Conservation (phyloP, 2,113 vertebrate genomes). For the Nycticorax nycticorax region DNA sequence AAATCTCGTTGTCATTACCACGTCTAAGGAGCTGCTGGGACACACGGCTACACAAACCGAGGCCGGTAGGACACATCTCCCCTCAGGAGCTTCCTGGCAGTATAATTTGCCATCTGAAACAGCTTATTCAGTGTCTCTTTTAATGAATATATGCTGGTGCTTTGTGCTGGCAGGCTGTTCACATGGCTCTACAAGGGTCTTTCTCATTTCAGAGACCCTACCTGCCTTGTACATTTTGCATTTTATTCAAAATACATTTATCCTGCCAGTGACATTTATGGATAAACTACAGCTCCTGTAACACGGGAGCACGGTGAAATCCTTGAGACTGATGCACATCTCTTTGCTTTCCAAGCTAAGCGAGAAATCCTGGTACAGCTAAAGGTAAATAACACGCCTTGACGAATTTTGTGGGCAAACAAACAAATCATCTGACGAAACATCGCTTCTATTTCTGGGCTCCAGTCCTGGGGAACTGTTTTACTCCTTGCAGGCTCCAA, state of each 20-base stretch:
- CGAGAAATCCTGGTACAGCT: background rate
- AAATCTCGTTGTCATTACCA: background rate
- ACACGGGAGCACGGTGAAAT: background rate
- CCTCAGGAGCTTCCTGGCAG: background rate
- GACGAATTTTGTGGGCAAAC: background rate
- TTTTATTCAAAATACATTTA: background rate
- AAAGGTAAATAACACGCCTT: background rate
- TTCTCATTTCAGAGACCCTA: background rate
- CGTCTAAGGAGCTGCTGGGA: background rate
- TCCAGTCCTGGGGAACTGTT: background rate
- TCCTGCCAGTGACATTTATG: constrained; percentile 34
- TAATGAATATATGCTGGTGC: background rate
- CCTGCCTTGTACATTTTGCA: background rate
- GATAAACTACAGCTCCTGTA: constrained; percentile 11
- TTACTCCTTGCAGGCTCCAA: background rate
- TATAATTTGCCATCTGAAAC: background rate
- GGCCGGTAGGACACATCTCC: background rate
- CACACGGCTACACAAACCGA: background rate
- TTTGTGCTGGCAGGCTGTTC: background rate
- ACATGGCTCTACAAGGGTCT: background rate
- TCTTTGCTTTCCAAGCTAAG: background rate
- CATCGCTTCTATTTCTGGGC: background rate
- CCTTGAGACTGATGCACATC: background rate
- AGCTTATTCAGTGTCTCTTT: background rate
- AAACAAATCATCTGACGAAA: background rate